A percentile compares a stretch with the other conserved stretches of the same genome.
These are phyloP conservation scores for Caretta caretta DNA, from an alignment of 2,113 vertebrate species.

Conservation along the genomic window DNA sequence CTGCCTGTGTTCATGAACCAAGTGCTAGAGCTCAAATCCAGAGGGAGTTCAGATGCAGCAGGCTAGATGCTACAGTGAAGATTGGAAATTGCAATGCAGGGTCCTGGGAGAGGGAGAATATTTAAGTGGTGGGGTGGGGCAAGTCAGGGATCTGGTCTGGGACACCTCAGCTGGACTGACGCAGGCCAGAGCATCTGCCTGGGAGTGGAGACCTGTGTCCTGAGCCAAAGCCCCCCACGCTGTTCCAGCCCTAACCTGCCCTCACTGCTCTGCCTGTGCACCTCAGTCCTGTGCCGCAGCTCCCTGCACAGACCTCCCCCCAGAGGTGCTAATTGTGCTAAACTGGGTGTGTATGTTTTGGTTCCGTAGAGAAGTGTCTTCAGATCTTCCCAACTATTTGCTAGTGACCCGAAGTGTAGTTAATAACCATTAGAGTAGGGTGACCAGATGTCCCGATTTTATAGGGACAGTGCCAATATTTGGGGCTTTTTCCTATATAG, in stretches of 20 bases:
- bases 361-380: background rate
- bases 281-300: background rate
- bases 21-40: background rate
- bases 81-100: accelerated
- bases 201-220: background rate
- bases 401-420: background rate
- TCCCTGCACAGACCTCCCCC: background rate
- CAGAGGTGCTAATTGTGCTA: background rate
- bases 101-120: background rate
- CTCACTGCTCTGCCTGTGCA: background rate
- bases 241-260: background rate
- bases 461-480: too few relatives aligned
- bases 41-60: background rate
- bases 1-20: background rate
- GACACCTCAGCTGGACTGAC: background rate
- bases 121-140: background rate
- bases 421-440: background rate
- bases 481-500: too few relatives aligned
- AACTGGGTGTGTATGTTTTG: background rate
- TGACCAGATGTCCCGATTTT: too few relatives aligned
- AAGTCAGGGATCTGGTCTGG: background rate
- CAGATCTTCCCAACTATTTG: background rate
- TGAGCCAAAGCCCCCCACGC: background rate
- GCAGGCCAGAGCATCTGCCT: too few relatives aligned
- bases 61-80: background rate